Percentiles rank a stretch among this genome's conserved stretches.
These are phyloP conservation scores for Plebejus argus DNA, from an alignment of 2,888 invertebrate genomes.

Conservation along the genomic window DNA sequence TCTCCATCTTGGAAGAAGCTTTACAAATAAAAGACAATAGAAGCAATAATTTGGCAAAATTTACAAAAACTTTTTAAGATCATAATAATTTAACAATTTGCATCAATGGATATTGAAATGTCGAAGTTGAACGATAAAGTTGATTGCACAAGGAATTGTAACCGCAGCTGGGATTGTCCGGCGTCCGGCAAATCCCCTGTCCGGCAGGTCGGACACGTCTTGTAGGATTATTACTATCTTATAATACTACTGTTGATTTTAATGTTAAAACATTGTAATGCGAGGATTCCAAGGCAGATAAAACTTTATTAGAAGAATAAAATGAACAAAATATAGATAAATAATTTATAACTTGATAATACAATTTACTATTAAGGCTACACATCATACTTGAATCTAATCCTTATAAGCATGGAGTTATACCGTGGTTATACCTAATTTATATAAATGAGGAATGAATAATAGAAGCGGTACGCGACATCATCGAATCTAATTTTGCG, in stretches of 20 bases:
- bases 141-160: slow-evolving; percentile 49
- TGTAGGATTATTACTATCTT: slow-evolving; percentile 55
- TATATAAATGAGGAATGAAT: too few species aligned
- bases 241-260: neutral
- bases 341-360: too few species aligned
- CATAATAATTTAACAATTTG: neutral
- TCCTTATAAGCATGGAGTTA: too few species aligned
- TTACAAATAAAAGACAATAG: too few species aligned
- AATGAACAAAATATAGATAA: neutral
- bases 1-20: too few species aligned
- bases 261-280: slow-evolving; percentile 33
- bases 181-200: slow-evolving; percentile 69
- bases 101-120: neutral
- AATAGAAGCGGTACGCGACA: too few species aligned
- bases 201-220: slow-evolving; percentile 65
- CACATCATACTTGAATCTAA: too few species aligned
- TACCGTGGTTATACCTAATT: too few species aligned
- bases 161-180: slow-evolving; percentile 59
- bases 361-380: too few species aligned
- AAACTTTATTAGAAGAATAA: neutral
- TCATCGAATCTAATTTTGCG: too few species aligned
- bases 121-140: slow-evolving; percentile 33
- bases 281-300: neutral
- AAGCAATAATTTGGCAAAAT: too few species aligned
- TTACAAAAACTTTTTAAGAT: too few species aligned